A percentile compares a stretch with the other conserved stretches of the same genome.
Conservation (phyloP, 2,113 vertebrate genomes). For the Tautogolabrus adspersus region DNA sequence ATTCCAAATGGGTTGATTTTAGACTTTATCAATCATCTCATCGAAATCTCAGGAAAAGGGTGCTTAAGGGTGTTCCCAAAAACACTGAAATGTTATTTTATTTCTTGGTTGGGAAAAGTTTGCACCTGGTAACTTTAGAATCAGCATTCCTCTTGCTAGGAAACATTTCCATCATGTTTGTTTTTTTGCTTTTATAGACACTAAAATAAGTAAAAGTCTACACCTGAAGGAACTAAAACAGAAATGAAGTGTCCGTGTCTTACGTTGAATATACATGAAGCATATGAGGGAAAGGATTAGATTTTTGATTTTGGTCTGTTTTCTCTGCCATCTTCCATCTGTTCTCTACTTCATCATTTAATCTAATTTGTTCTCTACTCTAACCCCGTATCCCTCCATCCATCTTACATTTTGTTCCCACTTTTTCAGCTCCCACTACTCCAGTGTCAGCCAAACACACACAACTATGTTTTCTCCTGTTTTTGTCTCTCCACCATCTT, state of each 20-base stretch:
- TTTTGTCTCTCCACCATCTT: constrained; percentile 69
- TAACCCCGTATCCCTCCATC: constrained; percentile 24
- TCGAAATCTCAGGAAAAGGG: too few relatives aligned
- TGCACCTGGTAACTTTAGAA: too few relatives aligned
- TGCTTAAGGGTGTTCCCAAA: too few relatives aligned
- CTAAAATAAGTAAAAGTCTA: not conserved
- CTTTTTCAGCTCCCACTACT: constrained; percentile 31
- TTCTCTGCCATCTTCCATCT: constrained; percentile 39
- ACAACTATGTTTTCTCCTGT: constrained; percentile 35
- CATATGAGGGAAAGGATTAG: constrained; percentile 10
- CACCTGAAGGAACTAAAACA: constrained; percentile 39
- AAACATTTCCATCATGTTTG: too few relatives aligned
- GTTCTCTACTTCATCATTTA: constrained; percentile 58
- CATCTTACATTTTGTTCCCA: constrained; percentile 12
- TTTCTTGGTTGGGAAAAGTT: too few relatives aligned
- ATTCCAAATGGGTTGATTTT: too few relatives aligned
- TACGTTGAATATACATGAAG: constrained; percentile 28
- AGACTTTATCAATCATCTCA: too few relatives aligned
- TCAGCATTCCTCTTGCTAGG: too few relatives aligned
- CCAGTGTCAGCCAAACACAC: constrained; percentile 33
- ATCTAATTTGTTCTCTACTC: constrained; percentile 48
- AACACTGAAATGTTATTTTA: too few relatives aligned
- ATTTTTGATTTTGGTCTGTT: constrained; percentile 47
- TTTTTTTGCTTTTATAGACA: too few relatives aligned
- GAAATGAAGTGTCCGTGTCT: constrained; percentile 35